Percentiles rank a stretch among this genome's conserved stretches.
phyloP scores from a whole-genome alignment of 2,113 vertebrate genomes.

The human (Homo sapiens) region DNA sequence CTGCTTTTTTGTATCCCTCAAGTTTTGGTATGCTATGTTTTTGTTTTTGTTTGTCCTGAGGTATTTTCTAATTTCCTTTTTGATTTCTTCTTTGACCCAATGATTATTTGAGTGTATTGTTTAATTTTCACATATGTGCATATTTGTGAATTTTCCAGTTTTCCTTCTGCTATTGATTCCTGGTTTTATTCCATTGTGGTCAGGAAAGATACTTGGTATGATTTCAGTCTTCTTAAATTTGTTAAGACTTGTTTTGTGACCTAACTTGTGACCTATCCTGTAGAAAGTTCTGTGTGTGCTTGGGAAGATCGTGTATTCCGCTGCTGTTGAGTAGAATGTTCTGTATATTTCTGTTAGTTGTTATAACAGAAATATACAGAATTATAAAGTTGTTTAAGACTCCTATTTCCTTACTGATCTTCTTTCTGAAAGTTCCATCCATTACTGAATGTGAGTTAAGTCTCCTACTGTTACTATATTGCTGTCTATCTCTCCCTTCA shows the following conservation, averaged over 20 bases:
- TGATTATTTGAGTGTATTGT: not conserved
- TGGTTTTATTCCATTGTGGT: not conserved
- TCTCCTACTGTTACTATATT: not conserved
- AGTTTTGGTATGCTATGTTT: not conserved
- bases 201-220: not conserved
- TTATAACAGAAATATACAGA: not conserved
- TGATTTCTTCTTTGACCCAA: not conserved
- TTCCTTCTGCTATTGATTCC: not conserved
- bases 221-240: not conserved
- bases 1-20: not conserved
- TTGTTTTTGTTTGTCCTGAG: not conserved
- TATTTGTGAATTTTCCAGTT: not conserved
- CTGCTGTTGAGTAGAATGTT: not conserved
- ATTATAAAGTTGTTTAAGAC: not conserved
- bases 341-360: not conserved
- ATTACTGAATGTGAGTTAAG: not conserved
- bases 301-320: not conserved
- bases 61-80: not conserved
- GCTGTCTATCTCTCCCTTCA: not conserved
- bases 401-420: not conserved
- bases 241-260: not conserved
- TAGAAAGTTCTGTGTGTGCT: not conserved
- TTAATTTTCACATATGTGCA: not conserved
- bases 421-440: not conserved
- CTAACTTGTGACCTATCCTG: not conserved